Conservation (phyloP, 2,888 invertebrate genomes). For the Teinopalpus imperialis region DNA sequence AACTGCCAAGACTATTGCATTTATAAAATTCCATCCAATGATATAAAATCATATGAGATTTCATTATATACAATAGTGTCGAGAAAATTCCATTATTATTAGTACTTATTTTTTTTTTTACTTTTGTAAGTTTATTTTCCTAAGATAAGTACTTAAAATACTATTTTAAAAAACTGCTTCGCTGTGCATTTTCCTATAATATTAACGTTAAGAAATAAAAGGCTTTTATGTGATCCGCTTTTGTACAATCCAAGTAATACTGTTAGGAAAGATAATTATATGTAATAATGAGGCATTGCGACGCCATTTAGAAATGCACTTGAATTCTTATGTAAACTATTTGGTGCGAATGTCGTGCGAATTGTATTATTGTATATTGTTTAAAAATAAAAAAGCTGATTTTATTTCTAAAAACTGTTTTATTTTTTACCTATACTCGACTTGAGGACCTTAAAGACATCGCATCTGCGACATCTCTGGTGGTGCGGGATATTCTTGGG, state of each 20-base stretch:
- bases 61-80: conserved; percentile 20
- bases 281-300: neutral
- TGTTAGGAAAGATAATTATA: neutral
- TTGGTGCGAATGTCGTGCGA: too few relatives aligned
- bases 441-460: too few relatives aligned
- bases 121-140: conserved; percentile 27
- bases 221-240: conserved; percentile 10
- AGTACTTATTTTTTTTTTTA: conserved; percentile 28
- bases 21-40: conserved; percentile 18
- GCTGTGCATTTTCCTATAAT: conserved; percentile 7
- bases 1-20: too few relatives aligned
- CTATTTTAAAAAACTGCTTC: conserved; percentile 12
- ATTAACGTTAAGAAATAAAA: neutral
- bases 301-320: too few relatives aligned
- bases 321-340: too few relatives aligned
- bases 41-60: conserved; percentile 9
- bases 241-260: neutral
- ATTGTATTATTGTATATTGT: too few relatives aligned
- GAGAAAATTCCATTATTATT: conserved; percentile 18
- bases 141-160: conserved; percentile 26
- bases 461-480: too few relatives aligned
- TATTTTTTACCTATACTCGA: too few relatives aligned
- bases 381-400: too few relatives aligned
- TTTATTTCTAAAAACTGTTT: too few relatives aligned
- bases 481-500: too few relatives aligned